Base-by-base conservation (phyloP, 2,888 invertebrate genomes). In the Epinotia demarniana region DNA sequence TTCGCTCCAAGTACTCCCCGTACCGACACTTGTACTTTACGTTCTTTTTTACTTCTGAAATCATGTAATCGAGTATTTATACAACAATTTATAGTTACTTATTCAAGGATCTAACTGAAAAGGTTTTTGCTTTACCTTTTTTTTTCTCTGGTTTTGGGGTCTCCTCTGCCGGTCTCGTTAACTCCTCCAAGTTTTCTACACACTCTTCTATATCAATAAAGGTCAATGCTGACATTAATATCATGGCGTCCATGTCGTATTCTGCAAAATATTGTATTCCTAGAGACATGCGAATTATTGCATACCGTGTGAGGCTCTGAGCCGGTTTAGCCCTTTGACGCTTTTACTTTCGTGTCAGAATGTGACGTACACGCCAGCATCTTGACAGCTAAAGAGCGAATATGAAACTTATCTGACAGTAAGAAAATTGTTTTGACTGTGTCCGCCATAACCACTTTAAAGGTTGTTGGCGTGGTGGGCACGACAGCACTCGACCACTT, bases 131-230 rank as follows among this genome's bases (percentile, higher is more conserved):
- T 12, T 19, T 73, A 53, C 80, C 85, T 80, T 80, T 87, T 88
- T 87, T 82, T 80, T 79, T 73, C 78, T 80, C n/a, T 5, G 80
- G 62, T 11, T 75, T 49, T 33, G 80, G 75, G 9, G 81, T 79
- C 39, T 79, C 55, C 71, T 83, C 83, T 16, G 84, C 77, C 3
- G 77, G 76, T 57, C 83, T 77, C 6, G 89, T 88, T 68, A 92
- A 77, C 27, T 87, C 84, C 39, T 87, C 82, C 27, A 93, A 79
- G 53, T 74, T 79, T 66, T 89, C 78, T 55, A 90, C 76, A 76
- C 92, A 92, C 79, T 92, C 92, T 0, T 90, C 87, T 72, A 92
- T 81, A 81, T 93, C 93, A 78, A 93, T 88, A 78, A 90, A 92
- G 3, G 92, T 92, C 77, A 94, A 80, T 76, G 88, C 80, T 11